Evolutionary conservation across 23 tunicate genomes (phyloP), one percentile per base, ranked within the genome.

Genomic region (Halocynthia roretzi): DNA sequence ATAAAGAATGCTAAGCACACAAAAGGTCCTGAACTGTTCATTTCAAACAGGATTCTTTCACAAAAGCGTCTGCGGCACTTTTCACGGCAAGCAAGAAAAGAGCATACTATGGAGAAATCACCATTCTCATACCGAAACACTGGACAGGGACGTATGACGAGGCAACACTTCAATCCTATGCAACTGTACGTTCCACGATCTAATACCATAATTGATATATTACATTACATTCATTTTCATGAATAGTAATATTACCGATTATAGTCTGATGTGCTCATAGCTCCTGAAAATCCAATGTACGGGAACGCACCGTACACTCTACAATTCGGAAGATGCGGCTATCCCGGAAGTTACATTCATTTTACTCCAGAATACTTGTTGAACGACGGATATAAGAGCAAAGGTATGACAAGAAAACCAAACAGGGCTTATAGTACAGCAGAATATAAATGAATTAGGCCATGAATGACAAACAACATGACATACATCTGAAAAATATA

Each of bases 221-320:
- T 57, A 14, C 62, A 57, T 57, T 57, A 12, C 62, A 57, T n/a
- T 67, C 60, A 75, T 63, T 7, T 8, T 63, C 8, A 10, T 19
- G 8, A 7, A 63, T 63, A 63, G 22, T 7, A 19, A 10, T 10
- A 19, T 63, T 63, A 44, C 8, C 17, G 63, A 49, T 55, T 68
- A 14, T 19, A 83, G 87, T 82, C 87, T 6, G 87, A 77, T 51
- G 77, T 83, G 18, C 71, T 83, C 6, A 53, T 83, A 8, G 87
- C 87, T 9, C 50, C 77, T 58, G 64, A 67, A 31, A 77, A 69
- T 70, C 87, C 87, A 44, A 82, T 54, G 6, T 76, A 78, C 50
- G 72, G 80, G 7, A 67, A 80, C 77, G 56, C 69, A 17, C 85
- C 85, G 10, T 71, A 71, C 53, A 70, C 78, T 11, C 54, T 71